phyloP scores from a whole-genome alignment of 2,113 vertebrate species.

The Pardalotus punctatus region DNA sequence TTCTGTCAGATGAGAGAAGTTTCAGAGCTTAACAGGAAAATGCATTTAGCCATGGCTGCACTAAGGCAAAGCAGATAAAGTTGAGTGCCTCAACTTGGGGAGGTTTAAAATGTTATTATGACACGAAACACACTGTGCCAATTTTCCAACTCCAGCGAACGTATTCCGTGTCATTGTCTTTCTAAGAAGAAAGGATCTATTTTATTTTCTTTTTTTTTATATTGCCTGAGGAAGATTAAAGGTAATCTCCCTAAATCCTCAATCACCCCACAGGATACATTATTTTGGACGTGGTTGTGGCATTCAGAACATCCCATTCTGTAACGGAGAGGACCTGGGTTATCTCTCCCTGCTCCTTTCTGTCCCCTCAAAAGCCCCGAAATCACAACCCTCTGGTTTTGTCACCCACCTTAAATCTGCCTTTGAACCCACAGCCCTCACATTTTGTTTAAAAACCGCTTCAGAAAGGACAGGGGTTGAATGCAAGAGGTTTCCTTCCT shows the following conservation, averaged over 20 bases:
- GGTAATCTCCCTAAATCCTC: conserved; percentile 64
- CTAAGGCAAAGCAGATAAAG: not conserved
- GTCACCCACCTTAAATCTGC: not conserved
- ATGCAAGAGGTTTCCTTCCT: not conserved
- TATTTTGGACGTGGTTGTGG: not conserved
- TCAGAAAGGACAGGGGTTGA: not conserved
- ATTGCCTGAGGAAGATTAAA: conserved; percentile 49
- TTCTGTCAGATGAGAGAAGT: not conserved
- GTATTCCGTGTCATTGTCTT: conserved; percentile 53
- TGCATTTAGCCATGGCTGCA: not conserved
- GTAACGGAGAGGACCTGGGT: not conserved
- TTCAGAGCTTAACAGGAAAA: not conserved
- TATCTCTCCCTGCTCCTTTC: not conserved
- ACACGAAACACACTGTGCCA: not conserved
- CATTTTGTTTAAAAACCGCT: not conserved
- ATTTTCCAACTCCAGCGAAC: not conserved
- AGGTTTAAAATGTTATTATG: not conserved
- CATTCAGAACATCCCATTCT: not conserved
- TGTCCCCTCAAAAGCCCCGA: not conserved
- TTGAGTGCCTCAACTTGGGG: not conserved
- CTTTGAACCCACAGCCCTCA: not conserved
- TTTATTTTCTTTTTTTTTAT: conserved; percentile 7
- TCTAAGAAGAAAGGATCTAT: conserved; percentile 62
- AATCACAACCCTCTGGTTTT: not conserved
- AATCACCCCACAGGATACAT: not conserved